A percentile compares a stretch with the other conserved stretches of the same genome.
Conservation (phyloP, 2,113 vertebrate species). For the Nothoprocta perdicaria region DNA sequence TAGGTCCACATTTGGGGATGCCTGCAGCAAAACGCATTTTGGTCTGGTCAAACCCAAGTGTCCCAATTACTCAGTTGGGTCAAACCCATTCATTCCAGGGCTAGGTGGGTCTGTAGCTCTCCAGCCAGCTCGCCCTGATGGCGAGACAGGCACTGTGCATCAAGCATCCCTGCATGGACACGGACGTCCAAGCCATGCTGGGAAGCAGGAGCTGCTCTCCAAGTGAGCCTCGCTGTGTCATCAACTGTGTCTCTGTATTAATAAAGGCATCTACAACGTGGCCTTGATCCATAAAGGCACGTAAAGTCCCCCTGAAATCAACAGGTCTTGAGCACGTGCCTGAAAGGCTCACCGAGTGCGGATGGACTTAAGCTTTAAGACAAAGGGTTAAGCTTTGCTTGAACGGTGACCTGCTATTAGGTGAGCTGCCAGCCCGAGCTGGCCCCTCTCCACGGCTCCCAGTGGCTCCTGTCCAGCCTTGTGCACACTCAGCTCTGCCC, state of each 20-base stretch:
- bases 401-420: background rate
- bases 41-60: background rate
- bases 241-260: background rate
- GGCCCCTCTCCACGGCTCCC: background rate
- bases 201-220: background rate
- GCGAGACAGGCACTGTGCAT: too few species aligned
- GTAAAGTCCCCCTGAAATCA: background rate
- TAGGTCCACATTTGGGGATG: too few species aligned
- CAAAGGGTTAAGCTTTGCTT: background rate
- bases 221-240: fast-evolving
- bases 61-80: too few species aligned
- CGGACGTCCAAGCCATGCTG: too few species aligned
- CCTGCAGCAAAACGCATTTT: background rate
- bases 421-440: background rate
- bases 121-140: background rate
- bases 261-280: background rate
- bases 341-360: fast-evolving
- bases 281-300: background rate
- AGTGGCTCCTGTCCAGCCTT: background rate
- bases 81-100: too few species aligned
- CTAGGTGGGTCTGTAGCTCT: too few species aligned
- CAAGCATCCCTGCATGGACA: too few species aligned
- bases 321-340: fast-evolving
- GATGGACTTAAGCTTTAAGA: background rate
- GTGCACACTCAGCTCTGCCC: background rate